These are phyloP conservation scores for Atherinomorus stipes DNA, from an alignment of 2,113 vertebrate genomes.

Conservation along the genomic window DNA sequence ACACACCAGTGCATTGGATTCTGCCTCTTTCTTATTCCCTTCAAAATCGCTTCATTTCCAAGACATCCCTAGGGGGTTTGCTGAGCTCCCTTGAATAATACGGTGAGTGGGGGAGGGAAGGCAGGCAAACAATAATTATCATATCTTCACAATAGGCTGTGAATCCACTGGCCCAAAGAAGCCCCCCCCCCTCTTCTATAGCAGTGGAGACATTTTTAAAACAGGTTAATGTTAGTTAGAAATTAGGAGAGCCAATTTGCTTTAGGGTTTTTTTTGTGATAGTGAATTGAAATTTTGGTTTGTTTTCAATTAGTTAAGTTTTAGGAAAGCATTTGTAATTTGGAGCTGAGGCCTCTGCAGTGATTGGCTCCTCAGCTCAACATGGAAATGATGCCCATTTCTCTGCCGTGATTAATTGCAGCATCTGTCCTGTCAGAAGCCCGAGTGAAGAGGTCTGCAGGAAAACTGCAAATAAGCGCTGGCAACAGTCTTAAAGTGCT, in stretches of 20 bases:
- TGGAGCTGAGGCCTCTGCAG: conserved; percentile 69
- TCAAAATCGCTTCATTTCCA: conserved; percentile 80
- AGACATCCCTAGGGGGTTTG: conserved; percentile 78
- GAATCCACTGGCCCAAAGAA: conserved; percentile 74
- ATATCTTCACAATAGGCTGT: conserved; percentile 84
- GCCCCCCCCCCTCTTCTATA: conserved; percentile 17
- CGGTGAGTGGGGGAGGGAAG: conserved; percentile 74
- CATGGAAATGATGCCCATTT: conserved; percentile 90
- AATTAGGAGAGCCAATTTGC: conserved; percentile 56
- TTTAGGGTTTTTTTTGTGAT: conserved; percentile 59
- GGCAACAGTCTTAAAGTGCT: conserved; percentile 98
- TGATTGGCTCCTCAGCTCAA: conserved; percentile 78
- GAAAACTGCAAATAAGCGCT: conserved; percentile 98
- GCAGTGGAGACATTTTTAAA: conserved; percentile 67
- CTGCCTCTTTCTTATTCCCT: conserved; percentile 75
- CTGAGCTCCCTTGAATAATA: conserved; percentile 79
- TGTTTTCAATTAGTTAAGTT: conserved; percentile 81
- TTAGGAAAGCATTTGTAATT: conserved; percentile 74
- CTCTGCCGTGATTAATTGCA: conserved; percentile 97
- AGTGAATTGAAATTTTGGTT: conserved; percentile 70
- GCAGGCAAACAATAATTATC: conserved; percentile 84
- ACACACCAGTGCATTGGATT: conserved; percentile 74
- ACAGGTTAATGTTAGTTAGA: conserved; percentile 61
- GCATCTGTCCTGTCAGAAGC: conserved; percentile 99
- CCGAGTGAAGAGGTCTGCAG: conserved; percentile 96